Conservation (phyloP, 2,888 invertebrate species). For the Agrotis clavis region DNA sequence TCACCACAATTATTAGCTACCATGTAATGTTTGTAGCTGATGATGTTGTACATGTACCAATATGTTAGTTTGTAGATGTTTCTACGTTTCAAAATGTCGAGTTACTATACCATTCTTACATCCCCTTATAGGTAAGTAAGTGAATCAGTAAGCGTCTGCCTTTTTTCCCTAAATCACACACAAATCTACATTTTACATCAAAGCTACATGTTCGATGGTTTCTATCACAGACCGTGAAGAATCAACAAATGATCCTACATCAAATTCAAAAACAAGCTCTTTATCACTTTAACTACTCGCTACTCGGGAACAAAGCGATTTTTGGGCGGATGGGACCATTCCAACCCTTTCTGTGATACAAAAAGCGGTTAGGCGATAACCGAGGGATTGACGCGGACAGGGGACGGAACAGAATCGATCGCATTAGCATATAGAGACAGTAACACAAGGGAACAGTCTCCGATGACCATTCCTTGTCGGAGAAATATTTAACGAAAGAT, state of each 20-base stretch:
- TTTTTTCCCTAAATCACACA: not conserved
- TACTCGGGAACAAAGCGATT: conserved; percentile 46
- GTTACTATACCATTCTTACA: not conserved
- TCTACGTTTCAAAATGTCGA: not conserved
- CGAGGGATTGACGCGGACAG: conserved; percentile 36
- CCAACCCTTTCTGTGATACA: conserved; percentile 55
- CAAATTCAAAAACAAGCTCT: conserved; percentile 20
- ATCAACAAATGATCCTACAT: conserved; percentile 2
- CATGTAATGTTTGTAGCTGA: not conserved
- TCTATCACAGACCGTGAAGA: not conserved
- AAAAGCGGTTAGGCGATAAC: conserved; percentile 46
- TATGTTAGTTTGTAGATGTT: not conserved
- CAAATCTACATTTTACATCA: not conserved
- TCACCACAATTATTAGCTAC: conserved; percentile 39
- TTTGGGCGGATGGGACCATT: conserved; percentile 49
- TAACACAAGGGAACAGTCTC: conserved; percentile 26
- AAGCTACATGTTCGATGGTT: not conserved
- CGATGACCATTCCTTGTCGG: conserved; percentile 11
- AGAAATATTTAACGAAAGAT: not conserved
- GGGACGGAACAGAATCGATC: conserved; percentile 49
- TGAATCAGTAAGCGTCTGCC: not conserved
- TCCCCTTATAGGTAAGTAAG: not conserved
- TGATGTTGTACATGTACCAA: not conserved
- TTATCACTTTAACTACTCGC: conserved; percentile 41
- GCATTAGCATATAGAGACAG: conserved; percentile 42